These are phyloP conservation scores for Cotesia chilonis DNA, from an alignment of 1,140 invertebrate genomes.

Conservation along the genomic window DNA sequence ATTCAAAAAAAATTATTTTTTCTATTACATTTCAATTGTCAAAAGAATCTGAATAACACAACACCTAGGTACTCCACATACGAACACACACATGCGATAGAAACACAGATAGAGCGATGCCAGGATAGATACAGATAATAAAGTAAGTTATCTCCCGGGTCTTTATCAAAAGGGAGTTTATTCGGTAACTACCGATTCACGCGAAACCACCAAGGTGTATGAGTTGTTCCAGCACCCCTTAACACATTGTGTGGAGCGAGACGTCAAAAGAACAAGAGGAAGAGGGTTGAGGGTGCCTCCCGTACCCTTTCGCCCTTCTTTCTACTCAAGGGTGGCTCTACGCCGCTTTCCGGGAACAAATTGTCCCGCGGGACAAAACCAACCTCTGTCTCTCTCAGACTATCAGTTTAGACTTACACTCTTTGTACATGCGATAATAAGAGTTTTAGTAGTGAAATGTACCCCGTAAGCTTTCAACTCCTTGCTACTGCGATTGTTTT, in stretches of 20 bases:
- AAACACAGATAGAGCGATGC: not conserved
- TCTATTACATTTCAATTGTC: no score
- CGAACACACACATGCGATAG: no score
- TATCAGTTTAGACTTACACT: slow-evolving; percentile 17
- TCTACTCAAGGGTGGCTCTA: slow-evolving; percentile 1
- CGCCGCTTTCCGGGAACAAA: slow-evolving; percentile 27
- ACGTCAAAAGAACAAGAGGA: slow-evolving; percentile 2
- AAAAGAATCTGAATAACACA: no score
- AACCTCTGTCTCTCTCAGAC: slow-evolving; percentile 42
- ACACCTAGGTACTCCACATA: no score
- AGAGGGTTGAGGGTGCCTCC: not conserved
- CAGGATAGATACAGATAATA: slow-evolving; percentile 25
- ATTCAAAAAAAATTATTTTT: no score
- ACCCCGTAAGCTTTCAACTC: no score
- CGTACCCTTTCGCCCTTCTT: not conserved
- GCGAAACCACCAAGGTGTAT: slow-evolving; percentile 45
- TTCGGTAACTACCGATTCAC: slow-evolving; percentile 58
- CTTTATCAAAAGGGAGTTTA: slow-evolving; percentile 47
- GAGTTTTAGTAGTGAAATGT: no score
- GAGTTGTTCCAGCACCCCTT: slow-evolving; percentile 34
- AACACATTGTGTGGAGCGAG: slow-evolving; percentile 22
- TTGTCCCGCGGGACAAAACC: slow-evolving; percentile 28
- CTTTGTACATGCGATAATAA: not conserved
- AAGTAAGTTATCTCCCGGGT: slow-evolving; percentile 31
- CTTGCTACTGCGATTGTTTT: no score